Conservation (phyloP, 2,888 invertebrate genomes). For the Carterocephalus palaemon region DNA sequence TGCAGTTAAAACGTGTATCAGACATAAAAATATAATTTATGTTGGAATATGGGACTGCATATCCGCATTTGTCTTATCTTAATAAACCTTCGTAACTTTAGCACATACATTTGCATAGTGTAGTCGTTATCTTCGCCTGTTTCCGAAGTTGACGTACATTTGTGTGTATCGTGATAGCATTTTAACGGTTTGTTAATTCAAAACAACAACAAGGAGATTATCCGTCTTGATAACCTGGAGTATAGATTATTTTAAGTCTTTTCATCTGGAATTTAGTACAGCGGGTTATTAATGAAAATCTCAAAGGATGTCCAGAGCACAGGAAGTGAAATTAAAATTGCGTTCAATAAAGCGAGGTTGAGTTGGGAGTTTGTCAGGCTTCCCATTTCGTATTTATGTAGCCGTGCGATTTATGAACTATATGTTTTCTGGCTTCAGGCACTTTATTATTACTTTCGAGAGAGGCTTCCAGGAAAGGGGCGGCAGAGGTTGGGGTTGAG, state of each 20-base stretch:
- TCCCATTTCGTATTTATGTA: slow-evolving; percentile 58
- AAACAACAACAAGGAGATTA: slow-evolving; percentile 4
- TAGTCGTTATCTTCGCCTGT: slow-evolving; percentile 11
- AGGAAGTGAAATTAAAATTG: slow-evolving; percentile 69
- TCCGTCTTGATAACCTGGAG: no score
- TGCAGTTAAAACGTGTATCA: slow-evolving; percentile 53
- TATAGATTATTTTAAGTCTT: no score
- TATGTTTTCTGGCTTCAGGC: slow-evolving; percentile 78
- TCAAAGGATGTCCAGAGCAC: slow-evolving; percentile 59
- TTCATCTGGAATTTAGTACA: not conserved
- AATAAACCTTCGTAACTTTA: slow-evolving; percentile 47
- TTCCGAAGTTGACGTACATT: slow-evolving; percentile 11
- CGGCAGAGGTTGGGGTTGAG: slow-evolving; percentile 53
- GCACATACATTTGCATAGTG: slow-evolving; percentile 34
- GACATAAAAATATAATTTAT: slow-evolving; percentile 74
- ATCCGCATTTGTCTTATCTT: slow-evolving; percentile 49
- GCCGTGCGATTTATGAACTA: slow-evolving; percentile 67
- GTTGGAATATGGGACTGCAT: slow-evolving; percentile 47
- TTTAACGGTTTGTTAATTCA: slow-evolving; percentile 6
- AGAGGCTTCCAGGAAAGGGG: slow-evolving; percentile 58
- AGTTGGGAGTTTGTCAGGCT: slow-evolving; percentile 68
- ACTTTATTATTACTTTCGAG: slow-evolving; percentile 76
- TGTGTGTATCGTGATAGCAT: not conserved
- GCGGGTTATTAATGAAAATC: slow-evolving; percentile 29
- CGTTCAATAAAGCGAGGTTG: slow-evolving; percentile 71